These are phyloP conservation scores for Drosophila pandora DNA, from an alignment of 1,140 invertebrate species.

Conservation along the genomic window DNA sequence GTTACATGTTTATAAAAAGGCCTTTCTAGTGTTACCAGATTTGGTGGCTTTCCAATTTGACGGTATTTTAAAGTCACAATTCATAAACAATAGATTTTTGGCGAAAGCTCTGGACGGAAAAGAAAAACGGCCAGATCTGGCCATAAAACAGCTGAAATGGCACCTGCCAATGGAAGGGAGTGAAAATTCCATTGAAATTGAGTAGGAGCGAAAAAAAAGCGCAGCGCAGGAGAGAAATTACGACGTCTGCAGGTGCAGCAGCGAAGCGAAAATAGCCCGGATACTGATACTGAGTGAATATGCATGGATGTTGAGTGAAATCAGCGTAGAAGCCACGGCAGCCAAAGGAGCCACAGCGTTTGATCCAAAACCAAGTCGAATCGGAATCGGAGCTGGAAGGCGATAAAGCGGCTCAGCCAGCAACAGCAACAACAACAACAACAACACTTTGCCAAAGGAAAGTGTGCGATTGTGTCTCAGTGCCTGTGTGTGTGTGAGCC, in stretches of 20 bases:
- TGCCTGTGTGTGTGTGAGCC: constrained; percentile 16
- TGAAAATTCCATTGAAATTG: constrained; percentile 63
- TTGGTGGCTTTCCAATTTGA: neutral
- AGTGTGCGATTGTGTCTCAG: constrained; percentile 26
- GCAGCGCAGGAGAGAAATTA: constrained; percentile 73
- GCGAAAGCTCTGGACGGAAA: no score
- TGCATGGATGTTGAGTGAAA: constrained; percentile 60
- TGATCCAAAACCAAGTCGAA: constrained; percentile 25
- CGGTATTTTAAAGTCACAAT: no score
- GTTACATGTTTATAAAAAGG: neutral
- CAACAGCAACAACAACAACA: constrained; percentile 22
- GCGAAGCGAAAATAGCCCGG: constrained; percentile 50
- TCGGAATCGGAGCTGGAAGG: constrained; percentile 54
- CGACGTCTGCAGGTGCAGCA: constrained; percentile 65
- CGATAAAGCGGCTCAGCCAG: constrained; percentile 64
- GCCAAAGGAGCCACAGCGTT: neutral
- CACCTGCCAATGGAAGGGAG: constrained; percentile 1
- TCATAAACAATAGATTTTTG: no score
- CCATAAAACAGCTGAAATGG: neutral
- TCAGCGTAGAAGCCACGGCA: constrained; percentile 12
- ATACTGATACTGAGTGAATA: constrained; percentile 59
- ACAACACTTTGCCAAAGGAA: constrained; percentile 25
- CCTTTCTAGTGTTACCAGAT: neutral
- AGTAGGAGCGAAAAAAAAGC: constrained; percentile 60
- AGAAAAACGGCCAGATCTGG: neutral